Conservation (phyloP, 2,888 invertebrate genomes). For the Atethmia centrago region DNA sequence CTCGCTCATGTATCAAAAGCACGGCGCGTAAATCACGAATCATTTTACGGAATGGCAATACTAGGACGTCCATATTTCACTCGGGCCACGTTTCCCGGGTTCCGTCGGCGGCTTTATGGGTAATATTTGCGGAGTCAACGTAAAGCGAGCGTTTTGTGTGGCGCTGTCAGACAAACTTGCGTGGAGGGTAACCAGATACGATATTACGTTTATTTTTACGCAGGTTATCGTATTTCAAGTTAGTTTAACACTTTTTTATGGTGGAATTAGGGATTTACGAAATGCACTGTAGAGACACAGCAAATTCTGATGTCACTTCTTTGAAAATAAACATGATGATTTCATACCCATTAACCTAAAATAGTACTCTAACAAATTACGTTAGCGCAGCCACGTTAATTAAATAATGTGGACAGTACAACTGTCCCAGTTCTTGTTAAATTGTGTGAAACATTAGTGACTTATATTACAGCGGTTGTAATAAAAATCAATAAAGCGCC, state of each 20-base stretch:
- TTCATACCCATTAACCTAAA: conserved; percentile 54
- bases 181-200: conserved; percentile 51
- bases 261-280: not conserved
- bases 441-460: conserved; percentile 48
- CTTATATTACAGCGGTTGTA: conserved; percentile 40
- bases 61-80: conserved; percentile 81
- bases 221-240: conserved; percentile 28
- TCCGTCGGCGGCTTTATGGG: conserved; percentile 75
- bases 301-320: conserved; percentile 35
- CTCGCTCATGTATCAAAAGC: conserved; percentile 81
- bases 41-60: conserved; percentile 82
- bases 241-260: conserved; percentile 12
- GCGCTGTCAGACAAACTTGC: conserved; percentile 55
- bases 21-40: conserved; percentile 83
- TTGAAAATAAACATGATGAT: conserved; percentile 51
- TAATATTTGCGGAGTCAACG: conserved; percentile 81
- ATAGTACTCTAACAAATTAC: conserved; percentile 46
- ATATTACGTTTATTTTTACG: conserved; percentile 52
- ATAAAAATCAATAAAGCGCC: conserved; percentile 62
- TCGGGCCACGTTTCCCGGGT: conserved; percentile 74
- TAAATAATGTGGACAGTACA: conserved; percentile 50
- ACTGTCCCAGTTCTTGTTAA: conserved; percentile 48
- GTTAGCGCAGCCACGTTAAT: conserved; percentile 43
- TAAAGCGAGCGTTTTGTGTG: conserved; percentile 64
- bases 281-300: not conserved